These are phyloP conservation scores for Arion vulgaris DNA, from an alignment of 1,140 invertebrate genomes.

Conservation along the genomic window DNA sequence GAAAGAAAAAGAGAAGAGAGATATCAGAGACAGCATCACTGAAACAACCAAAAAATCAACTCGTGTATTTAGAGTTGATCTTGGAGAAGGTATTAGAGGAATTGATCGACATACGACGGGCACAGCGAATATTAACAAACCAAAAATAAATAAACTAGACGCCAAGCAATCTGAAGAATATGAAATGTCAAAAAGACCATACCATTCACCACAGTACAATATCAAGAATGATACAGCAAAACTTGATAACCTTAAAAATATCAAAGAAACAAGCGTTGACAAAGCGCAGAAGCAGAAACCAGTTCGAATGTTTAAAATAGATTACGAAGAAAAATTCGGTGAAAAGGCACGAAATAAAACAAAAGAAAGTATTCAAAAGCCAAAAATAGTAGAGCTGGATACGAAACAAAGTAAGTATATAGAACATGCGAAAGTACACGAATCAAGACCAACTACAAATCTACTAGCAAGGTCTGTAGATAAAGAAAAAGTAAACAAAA, in stretches of 20 bases:
- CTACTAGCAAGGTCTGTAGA: background rate
- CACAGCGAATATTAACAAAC: background rate
- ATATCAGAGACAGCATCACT: background rate
- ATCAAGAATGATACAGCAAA: background rate
- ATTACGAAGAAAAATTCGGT: background rate
- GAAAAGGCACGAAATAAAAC: background rate
- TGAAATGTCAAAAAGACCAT: background rate
- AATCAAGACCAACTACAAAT: background rate
- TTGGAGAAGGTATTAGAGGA: background rate
- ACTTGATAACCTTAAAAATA: background rate
- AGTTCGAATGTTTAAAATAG: background rate
- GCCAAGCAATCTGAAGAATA: background rate
- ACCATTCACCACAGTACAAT: background rate
- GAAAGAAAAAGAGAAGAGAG: background rate
- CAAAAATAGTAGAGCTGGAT: background rate
- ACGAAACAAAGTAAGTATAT: too few relatives aligned
- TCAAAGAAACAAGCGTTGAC: background rate
- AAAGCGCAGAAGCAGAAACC: background rate
- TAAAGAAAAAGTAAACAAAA: background rate
- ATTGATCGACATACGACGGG: background rate
- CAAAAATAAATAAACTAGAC: background rate
- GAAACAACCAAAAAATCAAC: background rate
- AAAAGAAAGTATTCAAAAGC: background rate
- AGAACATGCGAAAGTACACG: too few relatives aligned
- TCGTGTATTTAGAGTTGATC: background rate